Evolutionary conservation across 2,797 vertebrate species (phyloP), one percentile per base, ranked within the genome.

Genomic region (Phataginus tricuspis): DNA sequence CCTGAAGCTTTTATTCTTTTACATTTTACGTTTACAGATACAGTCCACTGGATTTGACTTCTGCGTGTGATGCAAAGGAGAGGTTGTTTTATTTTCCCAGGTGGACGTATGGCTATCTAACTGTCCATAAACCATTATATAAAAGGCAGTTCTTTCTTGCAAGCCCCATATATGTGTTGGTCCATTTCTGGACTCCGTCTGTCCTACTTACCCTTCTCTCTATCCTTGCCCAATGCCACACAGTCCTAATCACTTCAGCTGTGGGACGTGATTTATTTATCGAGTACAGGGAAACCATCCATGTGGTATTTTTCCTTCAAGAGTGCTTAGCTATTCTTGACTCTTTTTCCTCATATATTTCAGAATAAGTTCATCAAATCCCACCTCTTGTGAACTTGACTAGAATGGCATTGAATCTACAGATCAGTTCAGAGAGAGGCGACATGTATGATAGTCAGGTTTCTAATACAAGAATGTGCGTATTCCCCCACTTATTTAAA

Each of bases 1-100:
- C 39, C 64, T 5, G 7, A 27, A 53, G 25, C 23, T 29, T 29
- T 45, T 2, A 2, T 42, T 1, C 11, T 29, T 13, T 71, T 27
- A 19, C 23, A 6, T 53, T 64, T 19, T 7, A n/a, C 4, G 0
- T 14, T 4, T 4, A 21, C 34, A 55, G 4, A 2, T 29, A 0
- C 51, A 7, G 5, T 4, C 45, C 69, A 7, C 34, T 18, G 74
- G 27, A 15, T 13, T 15, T 12, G 90, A 31, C 45, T 18, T 37
- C n/a, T 13, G 45, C 8, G 5, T 4, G 4, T 11, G 13, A n/a
- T 10, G 3, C 59, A 27, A 25, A 27, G 19, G 57, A 55, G 59
- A 42, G 49, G 49, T 39, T 74, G 31, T 19, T 6, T 10, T 18
- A 13, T 1, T 25, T 49, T 29, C 18, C 69, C 34, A 7, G 34